Conservation (phyloP, 2,113 vertebrate genomes). For the Plectropomus leopardus region DNA sequence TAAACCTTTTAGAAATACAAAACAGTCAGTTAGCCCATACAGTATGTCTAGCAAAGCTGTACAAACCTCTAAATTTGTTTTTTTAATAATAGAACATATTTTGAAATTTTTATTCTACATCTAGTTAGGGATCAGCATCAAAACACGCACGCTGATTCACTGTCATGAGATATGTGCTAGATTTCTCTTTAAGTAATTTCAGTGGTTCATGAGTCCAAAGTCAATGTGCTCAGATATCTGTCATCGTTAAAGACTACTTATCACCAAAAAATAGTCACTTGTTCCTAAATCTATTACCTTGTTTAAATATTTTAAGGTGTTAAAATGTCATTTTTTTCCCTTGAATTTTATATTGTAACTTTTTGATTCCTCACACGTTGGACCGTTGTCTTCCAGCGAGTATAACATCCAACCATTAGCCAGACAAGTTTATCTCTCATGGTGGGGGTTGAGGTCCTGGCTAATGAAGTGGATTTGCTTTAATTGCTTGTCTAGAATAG, state of each 20-base stretch:
- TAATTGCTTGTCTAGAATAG: slow-evolving; percentile 77
- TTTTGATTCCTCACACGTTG: slow-evolving; percentile 26
- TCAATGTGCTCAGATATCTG: background rate
- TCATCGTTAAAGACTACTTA: too few species aligned
- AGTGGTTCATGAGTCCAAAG: background rate
- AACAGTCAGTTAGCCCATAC: background rate
- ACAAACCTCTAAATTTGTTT: background rate
- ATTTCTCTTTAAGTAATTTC: background rate
- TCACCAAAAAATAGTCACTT: background rate
- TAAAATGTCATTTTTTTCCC: background rate
- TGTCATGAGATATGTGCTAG: background rate
- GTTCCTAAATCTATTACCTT: background rate
- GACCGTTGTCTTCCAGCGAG: slow-evolving; percentile 45
- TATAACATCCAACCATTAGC: slow-evolving; percentile 58
- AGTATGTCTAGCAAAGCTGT: background rate
- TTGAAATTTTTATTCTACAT: background rate
- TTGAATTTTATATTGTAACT: background rate
- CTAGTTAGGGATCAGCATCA: background rate
- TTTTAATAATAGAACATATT: background rate
- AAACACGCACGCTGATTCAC: background rate
- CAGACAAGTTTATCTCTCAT: slow-evolving; percentile 61
- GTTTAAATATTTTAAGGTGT: background rate
- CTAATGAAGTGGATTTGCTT: slow-evolving; percentile 82
- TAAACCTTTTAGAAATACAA: background rate
- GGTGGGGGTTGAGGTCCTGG: slow-evolving; percentile 62